Evolutionary conservation across 2,797 vertebrate genomes (phyloP).

Genomic region (Alauda arvensis): DNA sequence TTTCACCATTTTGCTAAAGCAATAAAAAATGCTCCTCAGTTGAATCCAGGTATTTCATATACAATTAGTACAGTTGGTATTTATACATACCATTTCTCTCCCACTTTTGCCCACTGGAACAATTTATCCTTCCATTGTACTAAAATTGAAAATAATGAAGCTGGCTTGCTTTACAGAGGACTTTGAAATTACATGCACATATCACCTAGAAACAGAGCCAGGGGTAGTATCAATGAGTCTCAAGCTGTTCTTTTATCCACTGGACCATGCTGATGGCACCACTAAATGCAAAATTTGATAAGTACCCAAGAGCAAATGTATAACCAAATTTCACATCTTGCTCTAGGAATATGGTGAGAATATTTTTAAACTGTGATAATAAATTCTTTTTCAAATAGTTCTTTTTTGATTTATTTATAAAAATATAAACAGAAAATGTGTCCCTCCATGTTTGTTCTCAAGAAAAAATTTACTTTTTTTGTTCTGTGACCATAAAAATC

Average conservation of each 20-base stretch:
- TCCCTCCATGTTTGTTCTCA: background rate
- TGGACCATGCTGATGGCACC: background rate
- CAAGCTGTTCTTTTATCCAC: background rate
- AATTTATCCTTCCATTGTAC: background rate
- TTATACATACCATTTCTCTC: background rate
- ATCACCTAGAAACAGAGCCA: background rate
- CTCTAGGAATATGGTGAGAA: background rate
- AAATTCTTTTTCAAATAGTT: background rate
- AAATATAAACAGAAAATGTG: background rate
- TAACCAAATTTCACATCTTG: background rate
- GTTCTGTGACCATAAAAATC: background rate
- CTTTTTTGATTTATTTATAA: background rate
- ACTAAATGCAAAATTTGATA: background rate
- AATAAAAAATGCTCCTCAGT: background rate
- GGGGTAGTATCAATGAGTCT: background rate
- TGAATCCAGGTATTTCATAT: background rate
- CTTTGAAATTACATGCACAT: background rate
- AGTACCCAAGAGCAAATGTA: background rate
- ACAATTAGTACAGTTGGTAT: background rate
- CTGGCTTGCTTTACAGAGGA: conserved; percentile 4
- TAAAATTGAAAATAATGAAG: background rate
- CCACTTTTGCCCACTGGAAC: background rate
- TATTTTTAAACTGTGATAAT: background rate
- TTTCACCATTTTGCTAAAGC: background rate
- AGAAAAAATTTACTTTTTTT: background rate